Percentiles rank a stretch among this genome's conserved stretches.
Conservation (phyloP, 2,797 vertebrate genomes). For the Pristis pectinata region DNA sequence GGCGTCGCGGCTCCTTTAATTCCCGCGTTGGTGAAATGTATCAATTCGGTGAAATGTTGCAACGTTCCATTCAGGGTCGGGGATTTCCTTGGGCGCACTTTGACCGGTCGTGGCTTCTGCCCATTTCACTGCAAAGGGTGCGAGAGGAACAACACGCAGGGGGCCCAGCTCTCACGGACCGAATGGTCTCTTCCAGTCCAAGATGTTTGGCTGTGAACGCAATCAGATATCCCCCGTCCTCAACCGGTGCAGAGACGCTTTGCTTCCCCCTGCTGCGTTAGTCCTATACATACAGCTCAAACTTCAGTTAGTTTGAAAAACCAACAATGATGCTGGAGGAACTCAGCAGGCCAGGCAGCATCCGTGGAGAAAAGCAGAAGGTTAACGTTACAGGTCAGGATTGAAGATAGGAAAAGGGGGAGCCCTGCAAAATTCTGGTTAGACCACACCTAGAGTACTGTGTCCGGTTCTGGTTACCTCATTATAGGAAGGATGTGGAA, state of each 20-base stretch:
- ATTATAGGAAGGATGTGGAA: no score
- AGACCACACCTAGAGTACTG: no score
- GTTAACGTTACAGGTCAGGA: no score
- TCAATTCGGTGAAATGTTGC: not conserved
- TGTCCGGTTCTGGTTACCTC: no score
- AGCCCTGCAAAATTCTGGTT: no score
- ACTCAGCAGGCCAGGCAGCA: no score
- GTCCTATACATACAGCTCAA: not conserved
- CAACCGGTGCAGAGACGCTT: not conserved
- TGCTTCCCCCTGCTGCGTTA: slow-evolving; percentile 5
- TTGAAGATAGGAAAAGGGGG: no score
- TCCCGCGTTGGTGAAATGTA: not conserved
- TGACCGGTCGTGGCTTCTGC: not conserved
- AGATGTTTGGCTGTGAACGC: not conserved
- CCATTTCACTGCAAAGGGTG: not conserved
- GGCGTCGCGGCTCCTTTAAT: slow-evolving; percentile 13
- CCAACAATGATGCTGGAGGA: no score
- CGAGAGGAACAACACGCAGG: not conserved
- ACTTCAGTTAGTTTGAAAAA: not conserved
- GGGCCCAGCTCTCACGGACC: no score
- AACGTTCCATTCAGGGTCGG: not conserved
- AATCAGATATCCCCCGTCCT: not conserved
- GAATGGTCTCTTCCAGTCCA: not conserved
- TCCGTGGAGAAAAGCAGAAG: no score
- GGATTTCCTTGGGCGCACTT: not conserved